Evolutionary conservation across 2,888 invertebrate species (phyloP), one percentile per base, ranked within the genome.

Genomic region (Dioctria linearis): DNA sequence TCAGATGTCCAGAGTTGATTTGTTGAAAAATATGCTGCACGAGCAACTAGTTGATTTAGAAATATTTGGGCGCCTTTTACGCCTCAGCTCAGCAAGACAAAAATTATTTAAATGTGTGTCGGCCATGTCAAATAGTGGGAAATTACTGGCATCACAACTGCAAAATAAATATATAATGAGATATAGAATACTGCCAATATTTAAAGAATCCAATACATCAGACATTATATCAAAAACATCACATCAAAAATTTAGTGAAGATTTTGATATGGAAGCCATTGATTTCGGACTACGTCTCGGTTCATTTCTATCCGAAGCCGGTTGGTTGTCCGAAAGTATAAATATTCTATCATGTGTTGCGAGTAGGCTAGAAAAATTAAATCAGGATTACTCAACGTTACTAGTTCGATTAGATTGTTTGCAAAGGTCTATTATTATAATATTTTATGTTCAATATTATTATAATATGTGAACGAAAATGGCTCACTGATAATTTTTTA

Each of bases 221-320:
- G 69, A 83, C 73, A 79, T 80, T 80, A 82, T 82, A 78, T 80
- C 82, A 61, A 82, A 67, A 61, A 69, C 81, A 76, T 78, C 82
- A 49, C 80, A 82, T 37, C 82, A 83, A 65, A 80, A 54, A 46
- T 83, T 83, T 37, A 75, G 80, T 4, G 84, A 84, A 37, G 83
- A 84, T 67, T 85, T 85, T 78, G 84, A 84, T 46, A 82, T 84
- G 80, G 84, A 85, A 71, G 84, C 83, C 57, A 86, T 88, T 42
- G 88, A 87, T 82, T 85, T 87, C 82, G 89, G 89, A 8, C 80
- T 89, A 78, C 86, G 87, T 54, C 67, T 90, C 90, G 95, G 95
- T 81, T 92, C 92, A 82, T 98, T 98, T 90, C 92, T 97, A 4
- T 94, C 94, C 86, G 97, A 97, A 86, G 95, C 95, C 0, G 97